A percentile compares a stretch with the other conserved stretches of the same genome.
These are phyloP conservation scores for Rotaria socialis DNA, from an alignment of 2,888 invertebrate genomes.

Conservation along the genomic window DNA sequence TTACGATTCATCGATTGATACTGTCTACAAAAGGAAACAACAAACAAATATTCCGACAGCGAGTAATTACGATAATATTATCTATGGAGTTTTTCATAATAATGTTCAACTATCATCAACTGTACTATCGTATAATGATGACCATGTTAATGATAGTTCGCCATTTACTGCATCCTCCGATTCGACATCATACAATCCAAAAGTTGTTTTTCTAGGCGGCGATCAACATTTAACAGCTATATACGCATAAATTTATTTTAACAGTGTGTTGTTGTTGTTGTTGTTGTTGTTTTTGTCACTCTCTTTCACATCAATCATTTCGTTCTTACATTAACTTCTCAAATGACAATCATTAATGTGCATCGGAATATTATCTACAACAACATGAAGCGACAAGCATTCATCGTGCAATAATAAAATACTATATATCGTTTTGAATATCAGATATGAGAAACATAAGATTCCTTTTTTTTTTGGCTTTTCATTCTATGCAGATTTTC, in stretches of 20 bases:
- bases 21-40: background rate
- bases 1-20: background rate
- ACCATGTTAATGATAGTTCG: background rate
- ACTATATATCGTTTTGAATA: background rate
- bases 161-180: background rate
- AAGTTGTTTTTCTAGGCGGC: background rate
- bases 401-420: background rate
- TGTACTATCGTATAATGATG: background rate
- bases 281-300: background rate
- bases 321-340: background rate
- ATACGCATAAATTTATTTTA: background rate
- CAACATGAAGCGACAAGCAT: background rate
- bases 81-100: constrained; percentile 19
- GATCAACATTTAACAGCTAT: constrained; percentile 13
- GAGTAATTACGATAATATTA: background rate
- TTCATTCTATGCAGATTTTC: too few species aligned
- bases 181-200: background rate
- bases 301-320: background rate
- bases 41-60: constrained; percentile 9
- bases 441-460: too few species aligned
- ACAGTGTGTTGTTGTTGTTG: background rate
- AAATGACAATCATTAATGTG: background rate
- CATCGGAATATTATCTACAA: too few species aligned
- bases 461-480: too few species aligned
- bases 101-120: constrained; percentile 11